Base-by-base conservation (phyloP, 2,113 vertebrate species). In the Crotalus horridus region DNA sequence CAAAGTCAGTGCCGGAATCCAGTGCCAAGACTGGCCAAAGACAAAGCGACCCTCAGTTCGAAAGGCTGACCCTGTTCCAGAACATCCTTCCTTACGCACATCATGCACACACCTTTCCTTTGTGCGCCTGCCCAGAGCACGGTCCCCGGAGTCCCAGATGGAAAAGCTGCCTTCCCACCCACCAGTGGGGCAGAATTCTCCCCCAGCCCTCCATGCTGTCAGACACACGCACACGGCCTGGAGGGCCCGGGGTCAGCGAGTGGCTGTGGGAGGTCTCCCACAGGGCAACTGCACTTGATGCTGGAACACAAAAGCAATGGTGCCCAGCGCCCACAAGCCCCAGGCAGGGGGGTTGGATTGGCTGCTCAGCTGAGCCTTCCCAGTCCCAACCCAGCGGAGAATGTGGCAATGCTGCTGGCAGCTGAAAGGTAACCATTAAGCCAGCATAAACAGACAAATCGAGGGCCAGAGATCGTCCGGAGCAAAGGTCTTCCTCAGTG, bases 401-500 rank as follows among this genome's bases (percentile, higher is more conserved):
- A 23, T 0, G 10, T 12, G 3, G 6, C 3, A 12, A 10, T 26
- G 26, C 21, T 24, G 26, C 51, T n/a, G 51, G 24, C 55, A 58
- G 53, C 8, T 1, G 12, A 39, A 26, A 87, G 89, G 55, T 93
- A 93, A 93, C 74, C 55, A 93, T 90, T 93, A 93, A 93, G 46
- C 89, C 55, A 90, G 89, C 64, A 43, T 56, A 93, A 93, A 93
- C 74, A 93, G 15, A 51, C 39, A 48, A 15, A 21, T 9, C 11
- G 61, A 10, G 54, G 81, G 55, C n/a, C 29, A 26, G 4, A 1
- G 43, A 12, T 58, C 43, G 17, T 1, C 8, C 0, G 15, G 89
- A 43, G 43, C 92, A 90, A 93, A 93, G 92, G 51, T 92, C 48
- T 33, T 15, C 11, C 29, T 61, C 3, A 15, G 9, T 24, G 51